Evolutionary conservation across 1,140 invertebrate genomes (phyloP), one percentile per base, ranked within the genome.

Genomic region (Ylistrum balloti): DNA sequence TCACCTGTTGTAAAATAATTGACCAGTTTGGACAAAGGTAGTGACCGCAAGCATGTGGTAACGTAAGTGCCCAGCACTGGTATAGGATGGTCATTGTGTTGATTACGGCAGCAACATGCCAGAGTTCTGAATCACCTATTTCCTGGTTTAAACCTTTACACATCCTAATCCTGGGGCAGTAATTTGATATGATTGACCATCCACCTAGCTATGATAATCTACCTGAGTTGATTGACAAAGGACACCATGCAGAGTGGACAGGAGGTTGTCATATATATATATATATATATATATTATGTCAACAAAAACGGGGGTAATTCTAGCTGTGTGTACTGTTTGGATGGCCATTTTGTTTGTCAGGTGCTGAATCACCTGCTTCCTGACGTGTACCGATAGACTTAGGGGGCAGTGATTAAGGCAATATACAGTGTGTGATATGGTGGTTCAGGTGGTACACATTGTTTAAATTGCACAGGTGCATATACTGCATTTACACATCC

Each of bases 261-360:
- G 2, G 22, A 74, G 56, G 22, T n/a, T 74, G 56, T 38, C 35
- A 38, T 74, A 28, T 74, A 74, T n/a, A 13, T 20, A 2, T 10
- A 48, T 17, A 48, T 48, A 17, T 9, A 17, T 10, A 5, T 48
- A 17, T 48, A 48, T 13, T 38, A 38, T 45, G 41, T 45, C n/a
- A 28, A 74, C 56, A 74, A 74, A 48, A n/a, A 5, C 11, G 22
- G n/a, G n/a, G 56, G n/a, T 74, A 28, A n/a, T 74, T 74, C 56
- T 56, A 74, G 56, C 3, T n/a, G 22, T 74, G 5, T 74, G 56
- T 74, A 45, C 41, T 13, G 41, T 11, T 74, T 5, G 56, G 56
- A n/a, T 74, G n/a, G 22, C 28, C 56, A n/a, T 74, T 74, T n/a
- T 74, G 56, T 74, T 74, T n/a, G 56, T 74, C 56, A 74, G 22